Percentiles rank a stretch among this genome's conserved stretches.
Evolutionary conservation across 2,797 vertebrate genomes (phyloP).

Genomic region (Halcyon leucocephala): DNA sequence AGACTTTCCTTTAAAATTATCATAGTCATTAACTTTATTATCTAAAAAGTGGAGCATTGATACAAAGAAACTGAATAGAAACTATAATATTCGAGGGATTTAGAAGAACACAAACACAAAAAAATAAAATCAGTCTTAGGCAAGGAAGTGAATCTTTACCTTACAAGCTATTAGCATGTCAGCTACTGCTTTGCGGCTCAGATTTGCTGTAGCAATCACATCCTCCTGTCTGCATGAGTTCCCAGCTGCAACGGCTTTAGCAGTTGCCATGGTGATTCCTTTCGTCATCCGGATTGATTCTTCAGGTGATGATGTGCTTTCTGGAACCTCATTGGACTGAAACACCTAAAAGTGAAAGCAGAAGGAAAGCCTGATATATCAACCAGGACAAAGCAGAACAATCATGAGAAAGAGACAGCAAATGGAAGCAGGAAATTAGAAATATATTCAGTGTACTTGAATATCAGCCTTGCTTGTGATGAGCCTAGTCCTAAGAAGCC

Average conservation of each 20-base stretch:
- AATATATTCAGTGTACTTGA: not conserved
- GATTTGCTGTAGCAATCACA: conserved; percentile 95
- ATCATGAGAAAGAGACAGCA: not conserved
- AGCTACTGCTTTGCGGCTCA: conserved; percentile 95
- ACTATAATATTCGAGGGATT: accelerated
- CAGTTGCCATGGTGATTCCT: conserved; percentile 97
- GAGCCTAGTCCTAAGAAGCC: not conserved
- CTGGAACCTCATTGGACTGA: conserved; percentile 91
- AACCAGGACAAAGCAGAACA: not conserved
- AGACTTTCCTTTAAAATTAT: not conserved
- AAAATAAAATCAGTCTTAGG: not conserved
- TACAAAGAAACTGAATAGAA: not conserved
- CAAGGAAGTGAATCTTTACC: conserved; percentile 76
- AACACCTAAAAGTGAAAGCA: conserved; percentile 85
- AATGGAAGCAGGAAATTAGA: conserved; percentile 46
- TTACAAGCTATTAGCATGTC: conserved; percentile 97
- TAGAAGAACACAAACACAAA: not conserved
- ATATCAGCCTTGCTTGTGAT: not conserved
- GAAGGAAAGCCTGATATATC: not conserved
- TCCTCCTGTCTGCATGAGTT: conserved; percentile 97
- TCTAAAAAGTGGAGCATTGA: not conserved
- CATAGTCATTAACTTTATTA: not conserved
- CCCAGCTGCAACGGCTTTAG: conserved; percentile 96
- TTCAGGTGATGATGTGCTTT: conserved; percentile 92
- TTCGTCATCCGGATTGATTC: conserved; percentile 99